Percentiles rank a stretch among this genome's conserved stretches.
Conservation (phyloP, 2,888 invertebrate genomes). For the Acleris emargana region DNA sequence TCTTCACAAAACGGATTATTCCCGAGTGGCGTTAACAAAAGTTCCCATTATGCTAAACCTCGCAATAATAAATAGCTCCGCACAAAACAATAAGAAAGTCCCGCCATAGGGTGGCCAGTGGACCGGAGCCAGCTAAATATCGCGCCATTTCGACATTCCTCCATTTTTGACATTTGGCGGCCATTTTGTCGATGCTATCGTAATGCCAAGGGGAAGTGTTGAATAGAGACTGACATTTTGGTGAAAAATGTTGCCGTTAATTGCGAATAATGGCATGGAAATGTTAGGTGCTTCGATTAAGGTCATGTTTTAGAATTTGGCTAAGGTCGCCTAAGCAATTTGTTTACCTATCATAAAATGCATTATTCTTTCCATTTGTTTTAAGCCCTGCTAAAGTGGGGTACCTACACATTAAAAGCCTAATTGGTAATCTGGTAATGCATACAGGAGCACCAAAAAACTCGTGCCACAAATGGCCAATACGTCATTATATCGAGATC, state of each 20-base stretch:
- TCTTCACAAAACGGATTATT: constrained; percentile 31
- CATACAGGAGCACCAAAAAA: too few relatives aligned
- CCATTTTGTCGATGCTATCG: constrained; percentile 22
- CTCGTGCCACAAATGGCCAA: too few relatives aligned
- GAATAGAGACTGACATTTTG: constrained; percentile 28
- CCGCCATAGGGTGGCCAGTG: constrained; percentile 25
- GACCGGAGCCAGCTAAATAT: constrained; percentile 16
- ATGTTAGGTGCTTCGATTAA: constrained; percentile 22
- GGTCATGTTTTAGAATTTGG: background rate
- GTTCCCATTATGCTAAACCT: constrained; percentile 39
- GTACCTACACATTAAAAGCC: too few relatives aligned
- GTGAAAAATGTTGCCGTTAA: constrained; percentile 23
- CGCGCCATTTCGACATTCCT: constrained; percentile 16
- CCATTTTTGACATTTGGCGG: constrained; percentile 33
- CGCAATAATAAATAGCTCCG: constrained; percentile 34
- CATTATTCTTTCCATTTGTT: too few relatives aligned
- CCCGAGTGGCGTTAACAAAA: constrained; percentile 34
- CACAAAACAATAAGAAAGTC: constrained; percentile 35
- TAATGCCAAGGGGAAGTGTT: constrained; percentile 20
- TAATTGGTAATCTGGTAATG: too few relatives aligned
- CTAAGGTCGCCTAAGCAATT: background rate
- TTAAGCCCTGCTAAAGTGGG: too few relatives aligned
- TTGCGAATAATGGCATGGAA: constrained; percentile 17
- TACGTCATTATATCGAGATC: too few relatives aligned
- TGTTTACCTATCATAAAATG: too few relatives aligned